phyloP scores from a whole-genome alignment of 1,140 invertebrate species.

The Heliconius eleuchia region DNA sequence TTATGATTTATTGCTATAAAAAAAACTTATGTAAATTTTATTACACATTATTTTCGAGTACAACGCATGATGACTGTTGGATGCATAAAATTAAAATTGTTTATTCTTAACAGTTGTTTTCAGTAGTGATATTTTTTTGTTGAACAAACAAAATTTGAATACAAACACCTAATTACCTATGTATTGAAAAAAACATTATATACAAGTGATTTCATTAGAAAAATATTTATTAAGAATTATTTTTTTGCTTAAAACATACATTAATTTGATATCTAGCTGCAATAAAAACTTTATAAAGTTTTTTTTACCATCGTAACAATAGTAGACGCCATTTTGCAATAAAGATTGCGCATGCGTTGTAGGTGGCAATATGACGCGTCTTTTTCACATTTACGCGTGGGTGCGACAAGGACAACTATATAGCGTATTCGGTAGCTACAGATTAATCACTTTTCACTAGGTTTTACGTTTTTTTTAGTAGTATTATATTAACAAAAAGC shows the following conservation, averaged over 20 bases:
- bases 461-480: conserved; percentile 9
- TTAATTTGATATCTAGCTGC: not conserved
- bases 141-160: not conserved
- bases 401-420: conserved; percentile 52
- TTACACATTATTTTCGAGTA: not conserved
- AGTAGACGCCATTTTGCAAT: conserved; percentile 35
- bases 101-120: not conserved
- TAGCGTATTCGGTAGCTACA: conserved; percentile 23
- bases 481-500: not conserved
- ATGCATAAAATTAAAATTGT: not conserved
- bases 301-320: conserved; percentile 19
- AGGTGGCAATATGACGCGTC: conserved; percentile 35
- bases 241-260: no score
- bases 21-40: conserved; percentile 4
- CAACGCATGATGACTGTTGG: not conserved
- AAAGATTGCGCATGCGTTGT: conserved; percentile 28
- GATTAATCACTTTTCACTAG: conserved; percentile 19
- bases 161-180: not conserved
- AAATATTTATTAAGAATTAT: not conserved
- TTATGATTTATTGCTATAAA: conserved; percentile 1
- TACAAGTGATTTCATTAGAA: not conserved
- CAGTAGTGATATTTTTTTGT: no score
- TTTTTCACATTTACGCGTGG: conserved; percentile 37
- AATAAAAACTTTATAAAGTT: not conserved
- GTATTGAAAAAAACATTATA: no score